Evolutionary conservation across 2,113 vertebrate genomes (phyloP), one percentile per base, ranked within the genome.

Genomic region (Zosterops borbonicus): DNA sequence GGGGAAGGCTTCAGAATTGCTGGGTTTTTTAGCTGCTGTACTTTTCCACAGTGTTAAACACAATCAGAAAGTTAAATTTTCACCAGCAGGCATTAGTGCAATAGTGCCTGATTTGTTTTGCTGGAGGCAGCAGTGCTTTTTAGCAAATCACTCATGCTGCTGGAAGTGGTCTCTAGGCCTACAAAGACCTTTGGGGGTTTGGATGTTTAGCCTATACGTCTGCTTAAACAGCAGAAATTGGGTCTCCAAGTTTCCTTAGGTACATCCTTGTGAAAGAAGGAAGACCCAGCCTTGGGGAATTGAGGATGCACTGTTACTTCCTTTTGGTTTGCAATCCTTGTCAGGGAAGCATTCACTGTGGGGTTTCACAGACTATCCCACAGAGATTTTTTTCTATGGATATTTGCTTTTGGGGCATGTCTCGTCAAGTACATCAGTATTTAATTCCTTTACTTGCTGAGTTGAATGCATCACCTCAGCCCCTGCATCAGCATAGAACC

Each of bases 291-390:
- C 42, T 73, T 27, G 6, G 4, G 31, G 28, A 58, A 13, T 42
- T 42, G 46, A 49, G 28, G 46, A 25, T 1, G 1, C 0, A 0
- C 17, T 60, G 8, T 6, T 79, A 23, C 15, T 74, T 77, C 18
- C 17, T 29, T 78, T 68, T 42, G 67, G 20, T 68, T 55, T 83
- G 39, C 46, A 55, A 0, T 52, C 41, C 15, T 50, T 41, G 41
- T 13, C 23, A 41, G 28, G 52, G 42, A 64, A 49, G 3, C 5
- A 11, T 39, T 59, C 41, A 5, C 35, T 71, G 11, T 67, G 71
- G 11, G 14, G 27, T 62, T 92, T 85, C 3, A 5, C 37, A n/a
- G 31, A 35, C 63, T 53, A 31, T 39, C 9, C 21, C 0, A 0
- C 0, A 7, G 31, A 80, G 12, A 3, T 0, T 20, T 62, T 49